phyloP scores from a whole-genome alignment of 2,797 vertebrate genomes.

The Spondyliosoma cantharus region DNA sequence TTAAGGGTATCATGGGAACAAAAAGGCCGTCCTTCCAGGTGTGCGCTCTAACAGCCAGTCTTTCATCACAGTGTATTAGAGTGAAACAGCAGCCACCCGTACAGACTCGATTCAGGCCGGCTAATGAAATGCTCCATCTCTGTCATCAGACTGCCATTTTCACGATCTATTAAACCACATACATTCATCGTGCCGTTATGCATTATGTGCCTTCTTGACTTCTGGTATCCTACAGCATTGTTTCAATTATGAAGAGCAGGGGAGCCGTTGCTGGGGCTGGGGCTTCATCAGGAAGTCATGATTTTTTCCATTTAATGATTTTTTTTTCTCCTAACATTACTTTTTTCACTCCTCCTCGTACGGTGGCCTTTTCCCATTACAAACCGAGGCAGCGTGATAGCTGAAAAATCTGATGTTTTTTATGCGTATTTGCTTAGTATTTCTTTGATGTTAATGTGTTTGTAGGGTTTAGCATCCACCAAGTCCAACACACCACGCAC shows the following conservation, averaged over 20 bases:
- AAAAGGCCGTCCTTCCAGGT: slow-evolving; percentile 65
- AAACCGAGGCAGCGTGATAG: slow-evolving; percentile 34
- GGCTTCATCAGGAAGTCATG: slow-evolving; percentile 59
- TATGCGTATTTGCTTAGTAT: slow-evolving; percentile 32
- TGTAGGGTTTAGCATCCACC: slow-evolving; percentile 49
- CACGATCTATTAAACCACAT: slow-evolving; percentile 78
- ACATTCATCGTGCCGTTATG: slow-evolving; percentile 67
- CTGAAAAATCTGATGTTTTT: slow-evolving; percentile 24
- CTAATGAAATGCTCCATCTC: slow-evolving; percentile 81
- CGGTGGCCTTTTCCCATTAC: slow-evolving; percentile 12
- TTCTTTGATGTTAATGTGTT: slow-evolving; percentile 72
- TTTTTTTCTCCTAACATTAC: slow-evolving; percentile 33
- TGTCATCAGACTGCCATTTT: slow-evolving; percentile 74
- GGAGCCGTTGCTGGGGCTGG: slow-evolving; percentile 11
- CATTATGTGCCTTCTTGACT: slow-evolving; percentile 68
- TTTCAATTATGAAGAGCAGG: slow-evolving; percentile 65
- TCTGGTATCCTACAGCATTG: slow-evolving; percentile 62
- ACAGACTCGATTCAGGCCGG: slow-evolving; percentile 54
- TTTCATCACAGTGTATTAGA: slow-evolving; percentile 57
- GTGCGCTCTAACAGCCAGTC: slow-evolving; percentile 52
- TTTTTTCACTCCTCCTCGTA: slow-evolving; percentile 19
- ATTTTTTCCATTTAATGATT: slow-evolving; percentile 53
- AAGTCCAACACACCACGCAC: slow-evolving; percentile 17
- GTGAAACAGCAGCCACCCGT: slow-evolving; percentile 61
- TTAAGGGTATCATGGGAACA: slow-evolving; percentile 51